Percentiles rank a stretch among this genome's conserved stretches.
phyloP scores from a whole-genome alignment of 2,888 invertebrate species.

The Seira ritae region DNA sequence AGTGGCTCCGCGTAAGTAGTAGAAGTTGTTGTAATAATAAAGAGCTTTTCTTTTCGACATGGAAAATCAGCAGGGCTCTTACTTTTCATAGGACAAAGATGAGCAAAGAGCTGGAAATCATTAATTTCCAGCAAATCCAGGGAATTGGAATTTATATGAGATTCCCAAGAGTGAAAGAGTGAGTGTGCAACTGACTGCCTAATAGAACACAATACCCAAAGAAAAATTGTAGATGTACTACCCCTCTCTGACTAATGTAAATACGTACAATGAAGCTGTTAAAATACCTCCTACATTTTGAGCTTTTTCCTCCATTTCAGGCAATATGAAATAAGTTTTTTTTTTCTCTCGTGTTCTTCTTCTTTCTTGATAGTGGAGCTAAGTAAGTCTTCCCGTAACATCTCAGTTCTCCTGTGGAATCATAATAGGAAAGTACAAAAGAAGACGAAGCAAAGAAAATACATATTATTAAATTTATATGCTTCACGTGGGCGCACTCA shows the following conservation, averaged over 20 bases:
- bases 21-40: slow-evolving; percentile 57
- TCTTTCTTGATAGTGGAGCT: not conserved
- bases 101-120: slow-evolving; percentile 59
- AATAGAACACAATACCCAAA: slow-evolving; percentile 1
- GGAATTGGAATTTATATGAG: slow-evolving; percentile 65
- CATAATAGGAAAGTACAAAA: slow-evolving; percentile 1
- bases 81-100: slow-evolving; percentile 49
- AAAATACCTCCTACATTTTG: not conserved
- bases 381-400: slow-evolving; percentile 8
- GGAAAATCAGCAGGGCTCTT: slow-evolving; percentile 61
- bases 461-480: slow-evolving; percentile 9
- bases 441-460: not conserved
- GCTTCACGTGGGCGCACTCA: not conserved
- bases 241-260: not conserved
- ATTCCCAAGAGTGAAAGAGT: slow-evolving; percentile 55
- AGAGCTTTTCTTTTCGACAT: slow-evolving; percentile 62
- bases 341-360: no score
- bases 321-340: not conserved
- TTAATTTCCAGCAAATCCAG: slow-evolving; percentile 62
- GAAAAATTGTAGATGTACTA: not conserved
- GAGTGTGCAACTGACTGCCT: slow-evolving; percentile 49
- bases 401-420: not conserved
- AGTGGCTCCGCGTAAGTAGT: not conserved
- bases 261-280: not conserved
- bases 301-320: not conserved